Percentiles rank a stretch among this genome's conserved stretches.
These are phyloP conservation scores for Machimus atricapillus DNA, from an alignment of 2,888 invertebrate genomes.

Conservation along the genomic window DNA sequence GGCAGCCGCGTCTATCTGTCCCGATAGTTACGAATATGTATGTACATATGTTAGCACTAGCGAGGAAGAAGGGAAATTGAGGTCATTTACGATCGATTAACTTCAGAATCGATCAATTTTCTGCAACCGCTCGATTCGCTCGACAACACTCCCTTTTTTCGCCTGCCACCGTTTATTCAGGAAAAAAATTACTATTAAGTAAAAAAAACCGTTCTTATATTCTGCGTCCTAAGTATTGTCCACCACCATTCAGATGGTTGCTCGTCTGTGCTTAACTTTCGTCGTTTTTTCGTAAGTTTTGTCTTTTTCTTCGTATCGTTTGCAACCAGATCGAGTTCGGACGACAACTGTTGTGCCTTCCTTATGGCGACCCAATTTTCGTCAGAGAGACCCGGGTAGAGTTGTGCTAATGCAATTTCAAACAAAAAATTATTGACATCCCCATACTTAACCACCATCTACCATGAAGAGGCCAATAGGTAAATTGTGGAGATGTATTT, in stretches of 20 bases:
- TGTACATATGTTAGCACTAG: neutral
- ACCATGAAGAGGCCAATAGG: neutral
- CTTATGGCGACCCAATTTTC: neutral
- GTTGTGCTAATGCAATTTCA: neutral
- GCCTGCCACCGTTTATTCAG: neutral
- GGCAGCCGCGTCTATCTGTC: neutral
- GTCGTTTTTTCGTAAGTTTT: neutral
- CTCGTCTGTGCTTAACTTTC: neutral
- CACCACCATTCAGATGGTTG: neutral
- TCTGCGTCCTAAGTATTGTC: neutral
- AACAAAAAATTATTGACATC: neutral
- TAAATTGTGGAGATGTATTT: neutral
- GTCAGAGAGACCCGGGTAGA: neutral
- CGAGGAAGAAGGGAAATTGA: constrained; percentile 21
- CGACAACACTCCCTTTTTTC: neutral
- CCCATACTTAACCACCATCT: constrained; percentile 4
- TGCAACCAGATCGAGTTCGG: constrained; percentile 19
- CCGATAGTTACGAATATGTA: neutral
- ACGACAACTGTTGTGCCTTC: constrained; percentile 23
- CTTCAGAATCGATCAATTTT: constrained; percentile 39
- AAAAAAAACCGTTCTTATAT: neutral
- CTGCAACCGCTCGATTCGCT: constrained; percentile 10
- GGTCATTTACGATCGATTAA: constrained; percentile 41
- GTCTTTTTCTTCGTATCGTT: neutral
- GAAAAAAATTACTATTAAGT: neutral